These are phyloP conservation scores for Atherix ibis DNA, from an alignment of 2,888 invertebrate genomes.

Conservation along the genomic window DNA sequence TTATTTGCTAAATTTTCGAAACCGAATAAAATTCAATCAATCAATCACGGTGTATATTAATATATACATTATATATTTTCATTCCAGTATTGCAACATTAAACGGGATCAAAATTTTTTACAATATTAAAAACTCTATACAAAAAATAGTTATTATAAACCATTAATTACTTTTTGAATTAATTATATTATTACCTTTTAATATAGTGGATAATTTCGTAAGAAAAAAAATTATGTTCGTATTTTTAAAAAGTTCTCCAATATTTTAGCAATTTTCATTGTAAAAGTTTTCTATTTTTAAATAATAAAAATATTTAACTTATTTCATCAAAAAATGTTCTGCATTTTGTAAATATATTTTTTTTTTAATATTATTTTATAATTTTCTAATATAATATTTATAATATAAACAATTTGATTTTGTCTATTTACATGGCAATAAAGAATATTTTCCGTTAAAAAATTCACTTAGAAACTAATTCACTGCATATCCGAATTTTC, in stretches of 20 bases:
- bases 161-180: too few species aligned
- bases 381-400: background rate
- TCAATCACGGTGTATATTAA: background rate
- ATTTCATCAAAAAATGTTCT: too few species aligned
- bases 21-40: background rate
- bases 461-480: conserved; percentile 20
- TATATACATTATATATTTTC: background rate
- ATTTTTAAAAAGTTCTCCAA: too few species aligned
- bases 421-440: background rate
- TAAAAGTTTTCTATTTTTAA: too few species aligned
- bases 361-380: background rate
- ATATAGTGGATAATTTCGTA: too few species aligned
- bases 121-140: too few species aligned
- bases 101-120: background rate
- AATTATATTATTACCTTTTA: too few species aligned
- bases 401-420: too few species aligned
- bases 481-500: conserved; percentile 31
- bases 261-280: too few species aligned
- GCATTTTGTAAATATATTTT: background rate
- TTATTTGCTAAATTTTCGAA: background rate
- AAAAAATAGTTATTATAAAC: too few species aligned
- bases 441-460: background rate
- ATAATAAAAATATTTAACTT: too few species aligned
- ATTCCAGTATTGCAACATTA: background rate
- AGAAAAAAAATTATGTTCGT: too few species aligned